Evolutionary conservation across 1,140 invertebrate species (phyloP).

Genomic region (Galendromus occidentalis): DNA sequence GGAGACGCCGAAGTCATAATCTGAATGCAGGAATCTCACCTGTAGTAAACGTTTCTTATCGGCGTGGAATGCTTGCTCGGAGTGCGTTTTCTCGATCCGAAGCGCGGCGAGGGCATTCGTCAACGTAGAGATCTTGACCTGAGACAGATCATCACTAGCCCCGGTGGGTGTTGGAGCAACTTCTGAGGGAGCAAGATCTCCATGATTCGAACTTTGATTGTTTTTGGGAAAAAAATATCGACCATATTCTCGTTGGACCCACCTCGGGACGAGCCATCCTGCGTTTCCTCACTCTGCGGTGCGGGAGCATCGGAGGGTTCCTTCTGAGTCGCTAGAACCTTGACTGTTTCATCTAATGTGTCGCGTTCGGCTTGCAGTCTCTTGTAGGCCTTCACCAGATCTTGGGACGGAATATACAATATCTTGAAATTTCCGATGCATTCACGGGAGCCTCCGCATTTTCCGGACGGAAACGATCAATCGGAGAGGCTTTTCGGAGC

Average conservation of each 20-base stretch:
- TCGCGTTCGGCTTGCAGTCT: neutral
- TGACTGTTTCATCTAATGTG: neutral
- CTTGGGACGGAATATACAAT: neutral
- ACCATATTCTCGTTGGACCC: too few relatives aligned
- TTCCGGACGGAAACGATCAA: too few relatives aligned
- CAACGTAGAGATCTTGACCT: neutral
- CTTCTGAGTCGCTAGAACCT: neutral
- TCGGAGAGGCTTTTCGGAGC: too few relatives aligned
- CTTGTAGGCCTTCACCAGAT: slow-evolving; percentile 1
- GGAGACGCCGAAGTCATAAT: neutral
- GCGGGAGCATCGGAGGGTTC: neutral
- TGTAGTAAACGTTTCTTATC: neutral
- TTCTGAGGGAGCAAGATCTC: too few relatives aligned
- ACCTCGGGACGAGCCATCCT: too few relatives aligned
- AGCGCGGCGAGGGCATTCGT: slow-evolving; percentile 1
- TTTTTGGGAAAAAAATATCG: too few relatives aligned
- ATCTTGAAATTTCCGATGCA: too few relatives aligned
- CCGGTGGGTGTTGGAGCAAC: too few relatives aligned
- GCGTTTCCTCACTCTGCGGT: too few relatives aligned
- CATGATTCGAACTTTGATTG: too few relatives aligned
- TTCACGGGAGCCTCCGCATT: too few relatives aligned
- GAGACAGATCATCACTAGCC: neutral
- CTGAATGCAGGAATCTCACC: neutral
- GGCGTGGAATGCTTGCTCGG: slow-evolving; percentile 2
- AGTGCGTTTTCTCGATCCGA: neutral